phyloP scores from a whole-genome alignment of 2,113 vertebrate species.

The human (Homo sapiens) region GRCh38 chr6:1295501-1296000 shows the following conservation, averaged over 20 bases:
- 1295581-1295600: background rate
- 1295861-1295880: background rate
- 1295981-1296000: background rate
- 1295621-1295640: background rate
- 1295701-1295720: background rate
- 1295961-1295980: conserved; percentile 42
- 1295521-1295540: background rate
- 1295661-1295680: background rate
- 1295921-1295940: background rate
- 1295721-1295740: background rate
- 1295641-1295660: background rate
- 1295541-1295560: background rate
- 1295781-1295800: background rate
- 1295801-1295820: background rate
- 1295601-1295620: background rate
- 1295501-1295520: background rate
- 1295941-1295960: conserved; percentile 43
- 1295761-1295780: background rate
- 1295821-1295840: background rate
- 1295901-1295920: background rate
- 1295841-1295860: background rate
- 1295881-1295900: background rate
- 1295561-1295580: too few relatives aligned
- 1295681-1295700: background rate
- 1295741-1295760: background rate